These are phyloP conservation scores for Cygnus atratus DNA, from an alignment of 2,113 vertebrate genomes.

Conservation along the genomic window DNA sequence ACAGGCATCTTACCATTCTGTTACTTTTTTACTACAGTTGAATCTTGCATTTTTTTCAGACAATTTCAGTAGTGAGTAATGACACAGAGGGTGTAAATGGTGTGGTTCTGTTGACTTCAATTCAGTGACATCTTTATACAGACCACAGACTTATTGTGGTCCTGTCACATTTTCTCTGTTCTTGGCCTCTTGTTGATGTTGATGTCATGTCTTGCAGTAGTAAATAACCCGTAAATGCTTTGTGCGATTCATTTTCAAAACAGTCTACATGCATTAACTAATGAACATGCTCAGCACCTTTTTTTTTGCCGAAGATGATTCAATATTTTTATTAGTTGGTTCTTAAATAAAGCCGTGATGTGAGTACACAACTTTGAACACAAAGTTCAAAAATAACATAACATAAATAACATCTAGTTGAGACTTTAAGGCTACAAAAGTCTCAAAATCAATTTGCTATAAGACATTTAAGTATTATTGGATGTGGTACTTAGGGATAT, in stretches of 20 bases:
- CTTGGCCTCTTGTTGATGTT: neutral
- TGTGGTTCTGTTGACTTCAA: neutral
- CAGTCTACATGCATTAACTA: neutral
- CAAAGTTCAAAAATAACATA: neutral
- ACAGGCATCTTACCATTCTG: neutral
- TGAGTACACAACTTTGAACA: neutral
- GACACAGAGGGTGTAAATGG: neutral
- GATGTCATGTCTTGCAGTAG: neutral
- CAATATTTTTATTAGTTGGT: neutral
- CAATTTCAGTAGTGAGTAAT: neutral
- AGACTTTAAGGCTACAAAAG: neutral
- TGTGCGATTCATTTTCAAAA: neutral
- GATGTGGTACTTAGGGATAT: too few relatives aligned
- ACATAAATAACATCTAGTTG: neutral
- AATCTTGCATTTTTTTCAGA: conserved; percentile 16
- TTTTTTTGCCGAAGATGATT: neutral
- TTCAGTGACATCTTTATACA: neutral
- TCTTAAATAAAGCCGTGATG: neutral
- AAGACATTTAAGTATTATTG: neutral
- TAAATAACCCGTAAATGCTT: neutral
- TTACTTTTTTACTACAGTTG: neutral
- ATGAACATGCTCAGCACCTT: neutral
- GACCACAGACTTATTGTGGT: neutral
- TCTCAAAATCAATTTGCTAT: neutral
- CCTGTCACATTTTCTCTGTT: neutral